These are phyloP conservation scores for Hemibates koningsi DNA, from an alignment of 2,113 vertebrate genomes.

Conservation along the genomic window DNA sequence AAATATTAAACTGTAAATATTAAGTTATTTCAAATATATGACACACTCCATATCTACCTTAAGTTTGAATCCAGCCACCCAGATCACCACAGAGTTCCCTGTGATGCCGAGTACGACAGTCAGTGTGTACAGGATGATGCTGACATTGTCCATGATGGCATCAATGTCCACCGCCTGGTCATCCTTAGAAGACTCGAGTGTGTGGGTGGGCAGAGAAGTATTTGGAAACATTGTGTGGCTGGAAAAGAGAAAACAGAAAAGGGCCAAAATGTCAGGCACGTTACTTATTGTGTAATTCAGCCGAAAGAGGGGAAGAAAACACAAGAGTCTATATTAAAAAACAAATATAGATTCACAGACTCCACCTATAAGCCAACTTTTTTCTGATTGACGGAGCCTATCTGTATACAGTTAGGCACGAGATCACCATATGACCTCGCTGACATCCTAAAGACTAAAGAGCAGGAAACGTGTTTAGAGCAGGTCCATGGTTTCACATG, in stretches of 20 bases:
- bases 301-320: not conserved
- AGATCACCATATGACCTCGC: rapidly evolving
- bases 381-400: not conserved
- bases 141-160: conserved; percentile 49
- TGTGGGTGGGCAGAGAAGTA: not conserved
- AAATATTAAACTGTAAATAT: not conserved
- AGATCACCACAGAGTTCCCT: conserved; percentile 70
- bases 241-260: not conserved
- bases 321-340: not conserved
- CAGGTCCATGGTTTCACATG: not conserved
- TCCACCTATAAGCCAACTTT: not conserved
- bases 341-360: not conserved
- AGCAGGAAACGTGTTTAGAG: rapidly evolving
- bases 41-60: conserved; percentile 27
- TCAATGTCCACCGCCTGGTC: conserved; percentile 17
- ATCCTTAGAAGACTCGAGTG: not conserved
- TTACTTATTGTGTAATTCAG: not conserved
- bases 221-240: not conserved
- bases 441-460: not conserved
- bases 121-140: conserved; percentile 64
- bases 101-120: conserved; percentile 65
- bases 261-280: not conserved
- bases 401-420: rapidly evolving
- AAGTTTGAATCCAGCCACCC: conserved; percentile 64
- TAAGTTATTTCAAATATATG: not conserved